Conservation (phyloP, 2,113 vertebrate species). For the Anguilla japonica region DNA sequence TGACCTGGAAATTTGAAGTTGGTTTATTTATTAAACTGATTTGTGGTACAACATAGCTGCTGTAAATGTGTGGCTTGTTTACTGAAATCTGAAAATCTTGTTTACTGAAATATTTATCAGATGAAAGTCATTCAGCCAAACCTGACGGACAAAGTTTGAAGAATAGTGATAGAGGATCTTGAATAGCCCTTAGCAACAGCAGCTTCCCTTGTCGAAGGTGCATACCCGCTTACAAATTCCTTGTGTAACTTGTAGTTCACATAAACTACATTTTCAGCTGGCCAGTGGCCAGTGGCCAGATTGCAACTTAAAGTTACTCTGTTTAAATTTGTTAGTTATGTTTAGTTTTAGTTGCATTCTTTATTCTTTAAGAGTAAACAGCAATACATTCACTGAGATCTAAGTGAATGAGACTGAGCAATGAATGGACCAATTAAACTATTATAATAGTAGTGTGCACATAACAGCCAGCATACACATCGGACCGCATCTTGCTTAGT, state of each 20-base stretch:
- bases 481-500: neutral
- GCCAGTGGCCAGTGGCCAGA: neutral
- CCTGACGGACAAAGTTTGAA: constrained; percentile 4
- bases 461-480: neutral
- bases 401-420: neutral
- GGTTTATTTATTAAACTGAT: neutral
- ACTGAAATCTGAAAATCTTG: neutral
- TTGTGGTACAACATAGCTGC: neutral
- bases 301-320: too few relatives aligned
- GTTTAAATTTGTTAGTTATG: neutral
- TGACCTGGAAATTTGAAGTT: neutral
- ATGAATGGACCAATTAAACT: neutral
- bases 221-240: neutral
- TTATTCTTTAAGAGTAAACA: neutral
- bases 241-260: neutral
- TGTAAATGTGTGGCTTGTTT: neutral
- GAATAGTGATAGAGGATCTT: neutral
- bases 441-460: neutral
- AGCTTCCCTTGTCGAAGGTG: neutral
- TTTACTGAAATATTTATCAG: neutral
- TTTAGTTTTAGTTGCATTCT: neutral
- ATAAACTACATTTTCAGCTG: neutral
- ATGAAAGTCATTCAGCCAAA: neutral
- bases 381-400: neutral
- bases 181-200: neutral